phyloP scores from a whole-genome alignment of 2,888 invertebrate genomes.

The Lamellibrachia columna region DNA sequence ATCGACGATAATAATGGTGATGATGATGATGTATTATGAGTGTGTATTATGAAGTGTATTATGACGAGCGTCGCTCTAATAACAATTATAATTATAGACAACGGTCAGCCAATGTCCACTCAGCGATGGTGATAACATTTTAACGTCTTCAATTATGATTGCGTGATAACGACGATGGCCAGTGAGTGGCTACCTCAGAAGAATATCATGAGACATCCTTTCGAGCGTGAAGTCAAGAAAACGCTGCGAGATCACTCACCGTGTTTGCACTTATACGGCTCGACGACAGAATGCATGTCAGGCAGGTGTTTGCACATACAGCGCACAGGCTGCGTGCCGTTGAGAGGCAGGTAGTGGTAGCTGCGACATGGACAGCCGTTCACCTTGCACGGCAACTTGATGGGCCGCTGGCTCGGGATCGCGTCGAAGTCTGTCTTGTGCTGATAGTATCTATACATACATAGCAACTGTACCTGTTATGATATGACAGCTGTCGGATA shows the following conservation, averaged over 20 bases:
- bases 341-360: slow-evolving; percentile 39
- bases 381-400: slow-evolving; percentile 42
- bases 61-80: neutral
- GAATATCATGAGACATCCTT: no score
- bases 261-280: slow-evolving; percentile 56
- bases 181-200: neutral
- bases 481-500: neutral
- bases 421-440: slow-evolving; percentile 63
- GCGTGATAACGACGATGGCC: neutral
- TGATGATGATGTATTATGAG: neutral
- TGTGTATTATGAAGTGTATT: neutral
- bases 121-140: neutral
- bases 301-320: slow-evolving; percentile 63
- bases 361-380: slow-evolving; percentile 39
- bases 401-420: slow-evolving; percentile 53
- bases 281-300: slow-evolving; percentile 55
- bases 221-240: neutral
- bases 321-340: slow-evolving; percentile 40
- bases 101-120: neutral
- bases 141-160: neutral
- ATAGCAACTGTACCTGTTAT: neutral
- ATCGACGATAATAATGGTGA: neutral
- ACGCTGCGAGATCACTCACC: slow-evolving; percentile 43
- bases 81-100: neutral
- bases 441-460: slow-evolving; percentile 56